Evolutionary conservation across 2,113 vertebrate genomes (phyloP).

Genomic region (Diadophis punctatus): DNA sequence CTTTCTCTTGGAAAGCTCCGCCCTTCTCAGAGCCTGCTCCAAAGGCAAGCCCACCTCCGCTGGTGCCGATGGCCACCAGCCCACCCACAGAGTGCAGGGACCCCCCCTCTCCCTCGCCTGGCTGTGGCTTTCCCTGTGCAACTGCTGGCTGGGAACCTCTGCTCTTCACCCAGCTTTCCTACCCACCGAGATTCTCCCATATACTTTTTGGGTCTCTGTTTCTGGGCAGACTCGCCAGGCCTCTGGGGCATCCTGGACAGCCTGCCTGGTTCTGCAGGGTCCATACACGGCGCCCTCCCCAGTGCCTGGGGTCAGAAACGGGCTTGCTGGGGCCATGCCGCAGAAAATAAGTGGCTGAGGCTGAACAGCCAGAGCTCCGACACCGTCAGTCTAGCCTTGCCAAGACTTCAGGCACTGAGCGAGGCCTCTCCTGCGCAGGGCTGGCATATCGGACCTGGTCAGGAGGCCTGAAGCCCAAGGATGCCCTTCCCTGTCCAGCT

Average conservation of each 20-base stretch:
- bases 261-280: background rate
- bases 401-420: background rate
- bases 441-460: background rate
- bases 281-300: fast-evolving
- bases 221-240: background rate
- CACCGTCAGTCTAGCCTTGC: fast-evolving
- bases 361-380: background rate
- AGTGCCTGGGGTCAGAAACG: background rate
- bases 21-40: conserved; percentile 44
- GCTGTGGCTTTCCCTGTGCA: background rate
- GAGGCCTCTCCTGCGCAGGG: background rate
- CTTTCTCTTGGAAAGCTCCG: conserved; percentile 11
- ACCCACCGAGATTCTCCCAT: background rate
- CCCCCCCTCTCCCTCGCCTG: background rate
- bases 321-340: background rate
- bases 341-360: background rate
- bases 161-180: background rate
- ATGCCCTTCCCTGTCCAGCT: background rate
- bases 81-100: background rate
- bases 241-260: background rate
- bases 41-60: background rate
- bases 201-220: background rate
- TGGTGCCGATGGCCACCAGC: background rate
- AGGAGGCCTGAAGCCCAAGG: background rate
- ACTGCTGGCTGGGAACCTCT: background rate